These are phyloP conservation scores for Amyelois transitella DNA, from an alignment of 1,140 invertebrate genomes.

Conservation along the genomic window DNA sequence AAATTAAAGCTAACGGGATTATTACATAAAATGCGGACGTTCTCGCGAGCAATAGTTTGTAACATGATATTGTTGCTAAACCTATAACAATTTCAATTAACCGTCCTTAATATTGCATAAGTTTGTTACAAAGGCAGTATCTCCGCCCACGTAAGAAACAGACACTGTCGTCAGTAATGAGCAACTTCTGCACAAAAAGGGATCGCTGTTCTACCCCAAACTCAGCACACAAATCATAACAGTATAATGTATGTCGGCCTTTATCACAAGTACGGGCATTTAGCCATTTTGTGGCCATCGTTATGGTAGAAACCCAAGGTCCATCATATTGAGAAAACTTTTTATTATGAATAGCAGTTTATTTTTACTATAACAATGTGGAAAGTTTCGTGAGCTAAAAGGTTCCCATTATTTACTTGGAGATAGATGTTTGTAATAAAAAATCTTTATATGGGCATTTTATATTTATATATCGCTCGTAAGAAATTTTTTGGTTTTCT, in stretches of 20 bases:
- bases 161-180: background rate
- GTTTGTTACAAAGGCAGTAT: background rate
- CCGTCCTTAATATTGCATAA: too few relatives aligned
- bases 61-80: too few relatives aligned
- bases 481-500: too few relatives aligned
- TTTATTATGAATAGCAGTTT: background rate
- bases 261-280: background rate
- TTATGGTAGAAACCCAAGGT: background rate
- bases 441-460: background rate
- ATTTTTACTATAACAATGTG: background rate
- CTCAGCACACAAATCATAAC: slow-evolving; percentile 1
- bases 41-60: too few relatives aligned
- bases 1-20: too few relatives aligned
- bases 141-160: background rate
- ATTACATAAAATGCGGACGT: too few relatives aligned
- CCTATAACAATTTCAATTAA: too few relatives aligned
- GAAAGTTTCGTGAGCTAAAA: background rate
- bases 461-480: background rate
- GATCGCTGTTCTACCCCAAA: background rate
- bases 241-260: background rate
- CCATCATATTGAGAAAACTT: background rate
- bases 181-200: background rate
- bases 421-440: background rate
- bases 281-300: background rate
- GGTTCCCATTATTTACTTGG: background rate